Evolutionary conservation across 2,888 invertebrate genomes (phyloP).

Genomic region (Gibbula magus): DNA sequence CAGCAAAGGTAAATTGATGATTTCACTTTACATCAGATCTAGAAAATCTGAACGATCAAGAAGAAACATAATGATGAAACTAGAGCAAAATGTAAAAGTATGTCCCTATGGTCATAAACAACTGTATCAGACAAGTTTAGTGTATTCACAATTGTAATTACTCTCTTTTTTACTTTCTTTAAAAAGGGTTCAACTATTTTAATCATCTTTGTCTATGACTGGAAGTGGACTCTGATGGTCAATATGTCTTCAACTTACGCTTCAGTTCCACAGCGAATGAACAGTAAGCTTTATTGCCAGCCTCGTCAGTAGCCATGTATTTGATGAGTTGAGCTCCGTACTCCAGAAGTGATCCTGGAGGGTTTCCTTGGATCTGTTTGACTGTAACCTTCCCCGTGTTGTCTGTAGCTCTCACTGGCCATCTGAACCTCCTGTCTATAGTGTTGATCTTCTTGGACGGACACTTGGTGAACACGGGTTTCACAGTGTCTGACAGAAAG

Average conservation of each 20-base stretch:
- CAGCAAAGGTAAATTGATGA: not conserved
- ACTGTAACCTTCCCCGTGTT: slow-evolving; percentile 5
- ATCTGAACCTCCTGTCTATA: not conserved
- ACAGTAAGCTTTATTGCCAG: slow-evolving; percentile 12
- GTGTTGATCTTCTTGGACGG: not conserved
- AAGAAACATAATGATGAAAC: too few relatives aligned
- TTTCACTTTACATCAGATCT: too few relatives aligned
- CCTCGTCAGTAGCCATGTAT: not conserved
- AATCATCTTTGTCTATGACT: too few relatives aligned
- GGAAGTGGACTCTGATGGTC: too few relatives aligned
- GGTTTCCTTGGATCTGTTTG: not conserved
- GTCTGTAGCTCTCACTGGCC: not conserved
- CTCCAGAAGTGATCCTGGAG: not conserved
- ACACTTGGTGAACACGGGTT: slow-evolving; percentile 8
- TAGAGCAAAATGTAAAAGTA: too few relatives aligned
- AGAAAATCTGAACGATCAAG: too few relatives aligned
- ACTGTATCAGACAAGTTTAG: too few relatives aligned
- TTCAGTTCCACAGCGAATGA: not conserved
- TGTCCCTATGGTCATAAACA: too few relatives aligned
- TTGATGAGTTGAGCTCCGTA: not conserved
- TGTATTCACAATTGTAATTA: too few relatives aligned
- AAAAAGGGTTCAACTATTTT: too few relatives aligned
- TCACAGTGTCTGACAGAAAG: not conserved
- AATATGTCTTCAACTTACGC: not conserved
- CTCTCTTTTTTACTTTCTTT: too few relatives aligned